Percentiles rank a stretch among this genome's conserved stretches.
phyloP scores from a whole-genome alignment of 2,113 vertebrate genomes.

The Odocoileus hemionus region DNA sequence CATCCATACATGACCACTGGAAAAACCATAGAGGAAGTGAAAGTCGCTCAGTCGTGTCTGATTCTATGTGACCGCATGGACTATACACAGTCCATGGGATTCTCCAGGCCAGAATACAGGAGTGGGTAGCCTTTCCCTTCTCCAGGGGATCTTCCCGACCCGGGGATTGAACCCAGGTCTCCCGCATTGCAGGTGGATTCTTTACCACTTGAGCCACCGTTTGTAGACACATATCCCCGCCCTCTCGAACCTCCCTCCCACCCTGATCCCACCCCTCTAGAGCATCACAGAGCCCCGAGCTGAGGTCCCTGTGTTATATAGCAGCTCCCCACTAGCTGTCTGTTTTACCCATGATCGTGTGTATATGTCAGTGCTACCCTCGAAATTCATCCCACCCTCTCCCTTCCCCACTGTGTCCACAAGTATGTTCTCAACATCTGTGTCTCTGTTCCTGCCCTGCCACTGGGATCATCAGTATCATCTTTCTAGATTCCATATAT shows the following conservation, averaged over 20 bases:
- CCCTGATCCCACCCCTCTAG: not conserved
- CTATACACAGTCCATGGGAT: not conserved
- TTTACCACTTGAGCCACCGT: not conserved
- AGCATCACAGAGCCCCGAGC: not conserved
- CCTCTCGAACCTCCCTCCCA: accelerated
- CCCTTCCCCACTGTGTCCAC: not conserved
- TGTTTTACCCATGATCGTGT: not conserved
- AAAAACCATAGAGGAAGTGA: not conserved
- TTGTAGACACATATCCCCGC: not conserved
- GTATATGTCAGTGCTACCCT: accelerated
- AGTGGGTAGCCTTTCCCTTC: not conserved
- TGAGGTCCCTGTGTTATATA: not conserved
- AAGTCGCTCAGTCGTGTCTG: accelerated
- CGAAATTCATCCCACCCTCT: not conserved
- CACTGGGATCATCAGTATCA: not conserved
- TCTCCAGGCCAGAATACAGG: not conserved
- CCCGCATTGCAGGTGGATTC: not conserved
- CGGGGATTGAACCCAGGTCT: not conserved
- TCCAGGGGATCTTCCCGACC: not conserved
- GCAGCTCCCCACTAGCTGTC: not conserved
- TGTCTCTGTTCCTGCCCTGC: not conserved
- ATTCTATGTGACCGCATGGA: accelerated
- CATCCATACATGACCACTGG: not conserved
- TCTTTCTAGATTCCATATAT: accelerated
- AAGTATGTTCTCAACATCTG: not conserved